These are phyloP conservation scores for Cydia splendana DNA, from an alignment of 1,140 invertebrate genomes.

Conservation along the genomic window DNA sequence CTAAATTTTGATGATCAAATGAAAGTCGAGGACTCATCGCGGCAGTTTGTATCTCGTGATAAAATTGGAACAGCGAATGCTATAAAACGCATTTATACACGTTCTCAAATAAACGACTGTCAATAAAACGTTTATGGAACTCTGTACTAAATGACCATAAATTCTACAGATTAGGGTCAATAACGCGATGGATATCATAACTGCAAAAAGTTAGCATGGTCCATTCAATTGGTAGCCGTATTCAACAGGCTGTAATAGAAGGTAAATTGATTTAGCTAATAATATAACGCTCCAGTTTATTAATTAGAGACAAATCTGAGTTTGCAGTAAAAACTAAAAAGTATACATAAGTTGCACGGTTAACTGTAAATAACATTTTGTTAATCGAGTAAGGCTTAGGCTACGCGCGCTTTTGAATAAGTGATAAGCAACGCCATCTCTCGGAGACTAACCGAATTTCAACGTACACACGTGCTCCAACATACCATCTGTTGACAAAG, in stretches of 20 bases:
- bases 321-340: background rate
- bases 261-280: background rate
- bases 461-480: slow-evolving; percentile 35
- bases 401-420: slow-evolving; percentile 15
- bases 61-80: slow-evolving; percentile 50
- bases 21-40: background rate
- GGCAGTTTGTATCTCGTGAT: slow-evolving; percentile 33
- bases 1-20: too few relatives aligned
- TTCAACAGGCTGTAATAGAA: background rate
- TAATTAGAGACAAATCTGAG: slow-evolving; percentile 37
- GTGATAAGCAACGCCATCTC: slow-evolving; percentile 49
- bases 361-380: background rate
- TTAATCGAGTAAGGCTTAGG: slow-evolving; percentile 10
- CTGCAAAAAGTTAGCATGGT: slow-evolving; percentile 46
- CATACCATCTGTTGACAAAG: slow-evolving; percentile 53
- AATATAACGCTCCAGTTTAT: background rate
- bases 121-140: slow-evolving; percentile 71
- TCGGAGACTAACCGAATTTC: slow-evolving; percentile 43
- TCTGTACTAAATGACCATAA: slow-evolving; percentile 66
- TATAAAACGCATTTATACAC: slow-evolving; percentile 57
- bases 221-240: slow-evolving; percentile 23
- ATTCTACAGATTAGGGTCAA: slow-evolving; percentile 75
- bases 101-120: slow-evolving; percentile 59
- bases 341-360: background rate
- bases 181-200: slow-evolving; percentile 68